A percentile compares a stretch with the other conserved stretches of the same genome.
Conservation (phyloP, 2,888 invertebrate species). For the Caenorhabditis zanzibari region DNA sequence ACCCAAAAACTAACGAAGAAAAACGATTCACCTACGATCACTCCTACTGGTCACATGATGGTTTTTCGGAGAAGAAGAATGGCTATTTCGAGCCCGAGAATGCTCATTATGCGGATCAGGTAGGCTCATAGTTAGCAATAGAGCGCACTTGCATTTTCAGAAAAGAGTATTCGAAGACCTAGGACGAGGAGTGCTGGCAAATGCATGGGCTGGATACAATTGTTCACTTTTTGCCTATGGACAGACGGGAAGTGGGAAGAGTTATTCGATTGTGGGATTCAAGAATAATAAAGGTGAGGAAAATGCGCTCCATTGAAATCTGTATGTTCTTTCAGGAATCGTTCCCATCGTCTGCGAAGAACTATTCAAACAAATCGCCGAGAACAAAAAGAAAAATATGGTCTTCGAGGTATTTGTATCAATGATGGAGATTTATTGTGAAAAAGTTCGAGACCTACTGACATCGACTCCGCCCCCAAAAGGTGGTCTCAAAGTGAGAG, state of each 20-base stretch:
- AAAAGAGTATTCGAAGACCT: slow-evolving; percentile 86
- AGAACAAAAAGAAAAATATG: slow-evolving; percentile 83
- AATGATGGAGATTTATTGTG: slow-evolving; percentile 87
- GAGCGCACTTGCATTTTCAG: slow-evolving; percentile 82
- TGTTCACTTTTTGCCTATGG: slow-evolving; percentile 87
- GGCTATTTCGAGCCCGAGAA: slow-evolving; percentile 85
- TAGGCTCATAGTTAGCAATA: slow-evolving; percentile 64
- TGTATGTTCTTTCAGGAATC: slow-evolving; percentile 84
- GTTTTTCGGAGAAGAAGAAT: slow-evolving; percentile 84
- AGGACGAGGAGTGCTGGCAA: slow-evolving; percentile 85
- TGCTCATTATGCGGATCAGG: slow-evolving; percentile 86
- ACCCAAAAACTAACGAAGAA: slow-evolving; percentile 84
- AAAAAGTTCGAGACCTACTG: slow-evolving; percentile 84
- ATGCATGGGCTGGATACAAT: slow-evolving; percentile 86
- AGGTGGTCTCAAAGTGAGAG: slow-evolving; percentile 86
- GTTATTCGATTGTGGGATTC: slow-evolving; percentile 86
- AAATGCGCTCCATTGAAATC: background rate
- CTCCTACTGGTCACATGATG: slow-evolving; percentile 87
- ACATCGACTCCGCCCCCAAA: slow-evolving; percentile 81
- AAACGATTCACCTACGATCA: slow-evolving; percentile 86
- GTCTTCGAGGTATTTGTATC: slow-evolving; percentile 85
- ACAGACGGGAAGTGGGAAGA: slow-evolving; percentile 86
- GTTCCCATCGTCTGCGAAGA: slow-evolving; percentile 86
- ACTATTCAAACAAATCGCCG: slow-evolving; percentile 85
- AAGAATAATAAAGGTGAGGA: slow-evolving; percentile 85